Base-by-base conservation (phyloP, 2,888 invertebrate genomes). In the Pseudanteris insignis region DNA sequence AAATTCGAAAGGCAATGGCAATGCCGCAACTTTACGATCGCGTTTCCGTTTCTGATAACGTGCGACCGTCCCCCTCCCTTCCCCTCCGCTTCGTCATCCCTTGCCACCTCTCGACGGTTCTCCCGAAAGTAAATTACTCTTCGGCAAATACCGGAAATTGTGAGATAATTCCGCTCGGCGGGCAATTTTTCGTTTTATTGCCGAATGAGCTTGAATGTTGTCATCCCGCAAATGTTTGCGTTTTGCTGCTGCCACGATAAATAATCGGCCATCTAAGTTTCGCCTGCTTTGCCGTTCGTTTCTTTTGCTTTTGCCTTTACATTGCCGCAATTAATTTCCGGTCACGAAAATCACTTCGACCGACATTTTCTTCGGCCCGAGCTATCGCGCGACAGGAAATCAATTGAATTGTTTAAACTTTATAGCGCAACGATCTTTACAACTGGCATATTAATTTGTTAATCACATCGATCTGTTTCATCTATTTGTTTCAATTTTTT, bases 321-420 rank as follows among this genome's bases (percentile, higher is more conserved):
- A 30, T 36, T 47, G 34, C 47, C 41, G 41, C 40, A 38, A 43
- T 57, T 48, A 41, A 58, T 58, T 58, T 58, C 58, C 58, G 58
- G 58, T 58, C 58, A 50, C 40, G 51, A 46, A 62, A 55, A 54
- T 61, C 51, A 57, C 47, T 46, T 48, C 36, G n/a, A 46, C 46
- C 36, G 43, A 37, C 41, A 29, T 47, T 51, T 57, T 51, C 46
- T 34, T 13, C 24, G 26, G 38, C 46, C 29, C 33, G 48, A 44
- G 33, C 50, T 44, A 61, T 61, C 48, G 44, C 38, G 43, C 54
- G 60, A 54, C 53, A 38, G 44, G 40, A 48, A 50, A 47, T 34
- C 62, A 57, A 62, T 62, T 29, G 41, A 36, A 43, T 33, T 33
- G 12, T 37, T 40, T n/a, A 30, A 60, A 61, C 44, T 55, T 55